Base-by-base conservation (phyloP, 1,140 invertebrate species). In the Cherax destructor region DNA sequence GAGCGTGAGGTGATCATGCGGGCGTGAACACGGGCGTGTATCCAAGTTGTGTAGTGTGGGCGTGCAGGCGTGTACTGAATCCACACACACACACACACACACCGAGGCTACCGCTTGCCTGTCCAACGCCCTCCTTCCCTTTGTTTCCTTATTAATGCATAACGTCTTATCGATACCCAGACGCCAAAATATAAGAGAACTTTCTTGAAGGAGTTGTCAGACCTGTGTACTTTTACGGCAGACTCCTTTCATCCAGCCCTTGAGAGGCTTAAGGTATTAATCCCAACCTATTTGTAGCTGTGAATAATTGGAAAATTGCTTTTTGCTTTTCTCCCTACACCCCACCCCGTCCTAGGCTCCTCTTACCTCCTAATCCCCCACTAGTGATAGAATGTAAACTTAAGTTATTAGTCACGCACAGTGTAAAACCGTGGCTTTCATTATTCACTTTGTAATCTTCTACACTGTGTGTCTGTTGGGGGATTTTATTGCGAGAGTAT, bases 121-220 rank as follows among this genome's bases (percentile, higher is more conserved):
- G 18, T 16, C 61, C 13, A 16, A 65, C 76, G 21, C 61, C 81
- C 47, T 69, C 16, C 59, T 30, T 30, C 59, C 59, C 59, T 47
- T 83, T 83, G 81, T 83, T 83, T 83, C 61, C 81, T 83, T 65
- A 65, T 83, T 69, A 69, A 69, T 69, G 81, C 24, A 61, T 83
- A 30, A 83, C 61, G n/a, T 61, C 52, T 83, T 83, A 83, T 83
- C 80, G 41, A 50, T 59, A 41, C 61, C 13, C 61, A 5, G 61
- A 65, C 61, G 61, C 18, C 13, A 13, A 18, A 65, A 65, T 16
- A 16, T 5, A 21, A 65, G 61, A 65, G 61, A 5, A 16, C 61
- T 18, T 65, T 21, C 18, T 59, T 59, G 30, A 41, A 59, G 9
- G 56, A 59, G 9, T 18, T 65, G 10, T 65, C 18, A 16, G 16